These are phyloP conservation scores for Noctua pronuba DNA, from an alignment of 2,888 invertebrate species.

Conservation along the genomic window DNA sequence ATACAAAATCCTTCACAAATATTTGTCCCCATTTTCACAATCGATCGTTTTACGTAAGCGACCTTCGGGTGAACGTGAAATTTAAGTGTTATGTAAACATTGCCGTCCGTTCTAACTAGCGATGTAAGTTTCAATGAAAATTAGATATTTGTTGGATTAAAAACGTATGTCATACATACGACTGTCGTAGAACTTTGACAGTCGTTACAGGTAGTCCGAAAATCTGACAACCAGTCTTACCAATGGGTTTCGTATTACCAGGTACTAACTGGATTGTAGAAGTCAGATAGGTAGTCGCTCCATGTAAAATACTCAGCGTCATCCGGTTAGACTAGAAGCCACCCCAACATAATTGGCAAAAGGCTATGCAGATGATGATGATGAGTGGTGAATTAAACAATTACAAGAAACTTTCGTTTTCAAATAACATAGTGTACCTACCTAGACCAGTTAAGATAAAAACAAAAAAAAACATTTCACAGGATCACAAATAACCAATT, in stretches of 20 bases:
- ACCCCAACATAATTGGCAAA: background rate
- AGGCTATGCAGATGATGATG: background rate
- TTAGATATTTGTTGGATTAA: too few species aligned
- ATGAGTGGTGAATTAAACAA: background rate
- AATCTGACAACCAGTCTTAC: background rate
- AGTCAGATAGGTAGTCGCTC: background rate
- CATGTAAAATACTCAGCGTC: background rate
- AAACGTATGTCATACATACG: background rate
- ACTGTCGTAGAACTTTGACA: background rate
- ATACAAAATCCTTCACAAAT: constrained; percentile 14
- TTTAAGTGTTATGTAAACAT: constrained; percentile 30
- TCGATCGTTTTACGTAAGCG: constrained; percentile 36
- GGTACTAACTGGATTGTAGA: background rate
- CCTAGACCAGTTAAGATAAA: too few species aligned
- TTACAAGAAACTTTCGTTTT: background rate
- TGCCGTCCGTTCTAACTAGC: background rate
- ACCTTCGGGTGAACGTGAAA: constrained; percentile 31
- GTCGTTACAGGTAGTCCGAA: background rate
- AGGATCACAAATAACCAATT: too few species aligned
- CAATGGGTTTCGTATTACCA: background rate
- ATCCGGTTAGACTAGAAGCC: background rate
- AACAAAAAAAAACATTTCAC: too few species aligned
- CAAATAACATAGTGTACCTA: background rate
- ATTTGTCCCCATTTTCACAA: constrained; percentile 23
- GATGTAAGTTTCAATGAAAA: background rate